These are phyloP conservation scores for Lycaena phlaeas DNA, from an alignment of 2,888 invertebrate species.

Conservation along the genomic window DNA sequence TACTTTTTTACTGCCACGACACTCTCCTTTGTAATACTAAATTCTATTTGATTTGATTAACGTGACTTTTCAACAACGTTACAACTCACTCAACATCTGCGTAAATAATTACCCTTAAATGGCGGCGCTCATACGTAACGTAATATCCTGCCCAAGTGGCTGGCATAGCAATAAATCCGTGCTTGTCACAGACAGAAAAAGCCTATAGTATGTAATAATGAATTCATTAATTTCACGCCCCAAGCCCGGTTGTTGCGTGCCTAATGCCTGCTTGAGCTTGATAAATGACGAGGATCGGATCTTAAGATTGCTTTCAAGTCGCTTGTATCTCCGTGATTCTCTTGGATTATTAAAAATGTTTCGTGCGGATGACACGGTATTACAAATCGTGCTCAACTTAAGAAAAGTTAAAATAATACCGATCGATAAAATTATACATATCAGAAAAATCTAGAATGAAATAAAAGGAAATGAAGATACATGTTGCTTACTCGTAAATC, in stretches of 20 bases:
- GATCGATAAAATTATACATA: too few relatives aligned
- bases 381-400: too few relatives aligned
- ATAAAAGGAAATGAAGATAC: too few relatives aligned
- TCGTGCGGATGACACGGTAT: neutral
- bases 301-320: constrained; percentile 10
- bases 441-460: too few relatives aligned
- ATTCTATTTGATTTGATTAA: neutral
- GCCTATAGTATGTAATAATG: constrained; percentile 52
- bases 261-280: constrained; percentile 22
- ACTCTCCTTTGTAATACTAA: too few relatives aligned
- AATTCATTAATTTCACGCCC: constrained; percentile 61
- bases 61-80: neutral
- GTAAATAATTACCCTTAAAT: neutral
- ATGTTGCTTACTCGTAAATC: too few relatives aligned
- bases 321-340: constrained; percentile 4
- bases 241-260: constrained; percentile 20
- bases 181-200: constrained; percentile 57
- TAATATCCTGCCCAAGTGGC: neutral
- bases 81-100: neutral
- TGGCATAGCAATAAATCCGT: constrained; percentile 38
- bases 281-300: constrained; percentile 21
- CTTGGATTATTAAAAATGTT: neutral
- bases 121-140: neutral
- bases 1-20: too few relatives aligned
- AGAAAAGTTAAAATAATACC: too few relatives aligned